Base-by-base conservation (phyloP, 2,888 invertebrate species). In the Cecidostiba fungosa region DNA sequence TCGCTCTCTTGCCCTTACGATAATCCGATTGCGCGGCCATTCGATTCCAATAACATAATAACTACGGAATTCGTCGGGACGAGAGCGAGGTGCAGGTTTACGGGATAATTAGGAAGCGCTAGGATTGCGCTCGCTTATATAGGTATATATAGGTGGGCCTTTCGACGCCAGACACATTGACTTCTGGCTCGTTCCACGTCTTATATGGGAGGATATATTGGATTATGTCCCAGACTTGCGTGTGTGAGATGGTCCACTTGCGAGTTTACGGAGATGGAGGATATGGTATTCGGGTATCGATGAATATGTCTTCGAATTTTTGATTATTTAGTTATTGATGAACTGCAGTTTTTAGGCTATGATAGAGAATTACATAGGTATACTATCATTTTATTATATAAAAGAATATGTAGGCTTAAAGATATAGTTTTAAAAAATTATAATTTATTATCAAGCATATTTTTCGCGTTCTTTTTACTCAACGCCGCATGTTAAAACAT, bases 21-120 rank as follows among this genome's bases (percentile, higher is more conserved):
- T 91, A 91, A 92, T 90, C 91, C 89, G 90, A 90, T 90, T 91
- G 86, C 85, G 73, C 39, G 82, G 86, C 88, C 89, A 90, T 90
- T 91, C 90, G 90, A 91, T 91, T 90, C 89, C 90, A 89, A 91
- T 91, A 91, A 90, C 90, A 90, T 90, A 90, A 91, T 91, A 91
- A 91, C 89, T 88, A 82, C 76, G 87, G 86, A 89, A 89, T 89
- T 89, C 87, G 86, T 86, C 88, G 87, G 10, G 19, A 47, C 47
- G 82, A 72, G 72, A 39, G 66, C 6, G 39, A 76, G 86, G 84
- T 87, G 74, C 84, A 86, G 87, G 87, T 88, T 87, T 88, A 84
- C 69, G 86, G 87, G 88, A 88, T 88, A 88, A 89, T 89, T 88
- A 89, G 89, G 88, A 89, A 88, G 86, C 87, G 86, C 84, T 80